Evolutionary conservation across 2,888 invertebrate species (phyloP).

Genomic region (Rhagonycha lutea): DNA sequence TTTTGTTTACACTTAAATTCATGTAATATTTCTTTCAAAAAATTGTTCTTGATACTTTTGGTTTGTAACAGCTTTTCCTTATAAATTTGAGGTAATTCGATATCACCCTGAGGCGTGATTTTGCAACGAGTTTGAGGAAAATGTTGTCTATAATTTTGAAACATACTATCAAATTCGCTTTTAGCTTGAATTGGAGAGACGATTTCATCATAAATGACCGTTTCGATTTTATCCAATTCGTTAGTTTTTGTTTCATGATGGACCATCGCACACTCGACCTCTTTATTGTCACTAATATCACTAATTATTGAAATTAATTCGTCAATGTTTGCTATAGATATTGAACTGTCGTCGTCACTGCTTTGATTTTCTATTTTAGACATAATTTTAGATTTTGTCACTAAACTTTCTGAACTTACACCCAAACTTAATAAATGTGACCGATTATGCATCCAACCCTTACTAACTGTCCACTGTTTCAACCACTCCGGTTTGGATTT

Average conservation of each 20-base stretch:
- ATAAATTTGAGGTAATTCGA: constrained; percentile 43
- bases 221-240: constrained; percentile 35
- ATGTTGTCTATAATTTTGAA: constrained; percentile 48
- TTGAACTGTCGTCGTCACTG: constrained; percentile 39
- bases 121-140: constrained; percentile 42
- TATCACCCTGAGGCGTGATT: constrained; percentile 30
- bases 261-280: background rate
- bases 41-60: constrained; percentile 26
- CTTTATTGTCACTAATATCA: constrained; percentile 23
- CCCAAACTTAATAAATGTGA: constrained; percentile 48
- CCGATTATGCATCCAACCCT: constrained; percentile 54
- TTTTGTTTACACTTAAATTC: constrained; percentile 37
- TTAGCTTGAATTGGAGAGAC: background rate
- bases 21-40: constrained; percentile 37
- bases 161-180: constrained; percentile 25
- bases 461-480: constrained; percentile 56
- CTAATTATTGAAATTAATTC: constrained; percentile 46
- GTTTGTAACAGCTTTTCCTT: constrained; percentile 42
- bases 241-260: constrained; percentile 18
- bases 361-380: background rate
- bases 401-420: constrained; percentile 13
- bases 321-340: constrained; percentile 48
- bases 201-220: constrained; percentile 19
- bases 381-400: background rate
- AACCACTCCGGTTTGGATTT: constrained; percentile 49